Evolutionary conservation across 2,888 invertebrate species (phyloP).

Genomic region (Eumacrocentrus americanus): DNA sequence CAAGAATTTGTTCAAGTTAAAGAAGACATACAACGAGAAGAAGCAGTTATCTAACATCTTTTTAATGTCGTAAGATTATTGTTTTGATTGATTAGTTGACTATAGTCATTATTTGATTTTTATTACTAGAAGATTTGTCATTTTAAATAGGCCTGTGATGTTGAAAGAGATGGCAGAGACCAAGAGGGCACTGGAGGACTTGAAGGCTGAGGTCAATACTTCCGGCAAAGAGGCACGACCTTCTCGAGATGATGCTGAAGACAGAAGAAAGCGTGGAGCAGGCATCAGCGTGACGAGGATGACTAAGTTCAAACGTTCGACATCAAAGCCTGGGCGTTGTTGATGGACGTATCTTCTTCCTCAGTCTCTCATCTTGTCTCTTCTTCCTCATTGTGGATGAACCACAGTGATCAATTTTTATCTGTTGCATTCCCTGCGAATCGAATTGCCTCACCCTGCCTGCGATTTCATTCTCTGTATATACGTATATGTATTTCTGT

Average conservation of each 20-base stretch:
- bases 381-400: slow-evolving; percentile 26
- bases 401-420: slow-evolving; percentile 31
- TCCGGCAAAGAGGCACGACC: slow-evolving; percentile 10
- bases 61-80: too few species aligned
- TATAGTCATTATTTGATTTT: too few species aligned
- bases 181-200: too few species aligned
- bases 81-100: too few species aligned
- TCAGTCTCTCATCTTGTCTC: slow-evolving; percentile 4
- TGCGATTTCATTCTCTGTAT: slow-evolving; percentile 14
- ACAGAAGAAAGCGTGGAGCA: slow-evolving; percentile 8
- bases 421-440: slow-evolving; percentile 16
- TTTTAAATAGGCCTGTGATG: too few species aligned
- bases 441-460: slow-evolving; percentile 15
- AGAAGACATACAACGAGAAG: too few species aligned
- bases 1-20: too few species aligned
- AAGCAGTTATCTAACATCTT: too few species aligned
- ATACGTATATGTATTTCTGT: too few species aligned
- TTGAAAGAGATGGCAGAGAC: too few species aligned
- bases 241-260: slow-evolving; percentile 1
- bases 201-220: slow-evolving; percentile 28
- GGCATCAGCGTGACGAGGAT: slow-evolving; percentile 32
- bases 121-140: too few species aligned
- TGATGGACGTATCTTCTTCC: slow-evolving; percentile 22
- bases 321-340: slow-evolving; percentile 30
- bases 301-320: slow-evolving; percentile 31